These are phyloP conservation scores for Toxotes lorentzi DNA, from an alignment of 2,797 vertebrate species.

Conservation along the genomic window DNA sequence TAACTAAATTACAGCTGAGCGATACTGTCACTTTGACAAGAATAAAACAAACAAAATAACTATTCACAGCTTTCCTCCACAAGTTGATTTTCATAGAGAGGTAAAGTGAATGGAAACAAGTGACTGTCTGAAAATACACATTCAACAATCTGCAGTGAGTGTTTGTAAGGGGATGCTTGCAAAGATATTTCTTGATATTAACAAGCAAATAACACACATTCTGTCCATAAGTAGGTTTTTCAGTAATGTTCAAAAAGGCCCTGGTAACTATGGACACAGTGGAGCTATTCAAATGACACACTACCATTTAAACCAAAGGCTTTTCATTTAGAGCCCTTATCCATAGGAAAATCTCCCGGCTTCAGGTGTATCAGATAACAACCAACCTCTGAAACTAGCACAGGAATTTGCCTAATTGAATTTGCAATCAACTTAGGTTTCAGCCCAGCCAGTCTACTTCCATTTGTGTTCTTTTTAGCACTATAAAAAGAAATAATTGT, in stretches of 20 bases:
- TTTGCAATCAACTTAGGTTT: conserved; percentile 82
- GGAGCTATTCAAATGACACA: conserved; percentile 37
- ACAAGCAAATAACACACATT: background rate
- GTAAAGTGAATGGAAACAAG: background rate
- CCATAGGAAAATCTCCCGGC: conserved; percentile 67
- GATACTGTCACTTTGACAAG: conserved; percentile 2
- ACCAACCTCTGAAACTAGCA: conserved; percentile 66
- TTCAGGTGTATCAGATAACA: conserved; percentile 79
- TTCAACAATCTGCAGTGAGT: background rate
- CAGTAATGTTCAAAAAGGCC: background rate
- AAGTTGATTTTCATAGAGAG: background rate
- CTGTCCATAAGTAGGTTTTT: conserved; percentile 7
- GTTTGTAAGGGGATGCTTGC: conserved; percentile 1
- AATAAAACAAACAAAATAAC: conserved; percentile 1
- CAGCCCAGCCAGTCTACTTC: conserved; percentile 58
- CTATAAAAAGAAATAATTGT: conserved; percentile 35
- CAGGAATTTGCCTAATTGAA: conserved; percentile 79
- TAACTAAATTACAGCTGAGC: background rate
- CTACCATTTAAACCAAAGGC: conserved; percentile 47
- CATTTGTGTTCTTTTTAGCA: conserved; percentile 47
- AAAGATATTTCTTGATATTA: background rate
- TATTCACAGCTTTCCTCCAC: background rate
- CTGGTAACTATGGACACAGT: conserved; percentile 23
- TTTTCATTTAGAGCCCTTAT: conserved; percentile 73
- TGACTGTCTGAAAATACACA: background rate